Evolutionary conservation across 1,140 invertebrate species (phyloP), one percentile per base, ranked within the genome.

Genomic region (Hydropsyche tenuis): DNA sequence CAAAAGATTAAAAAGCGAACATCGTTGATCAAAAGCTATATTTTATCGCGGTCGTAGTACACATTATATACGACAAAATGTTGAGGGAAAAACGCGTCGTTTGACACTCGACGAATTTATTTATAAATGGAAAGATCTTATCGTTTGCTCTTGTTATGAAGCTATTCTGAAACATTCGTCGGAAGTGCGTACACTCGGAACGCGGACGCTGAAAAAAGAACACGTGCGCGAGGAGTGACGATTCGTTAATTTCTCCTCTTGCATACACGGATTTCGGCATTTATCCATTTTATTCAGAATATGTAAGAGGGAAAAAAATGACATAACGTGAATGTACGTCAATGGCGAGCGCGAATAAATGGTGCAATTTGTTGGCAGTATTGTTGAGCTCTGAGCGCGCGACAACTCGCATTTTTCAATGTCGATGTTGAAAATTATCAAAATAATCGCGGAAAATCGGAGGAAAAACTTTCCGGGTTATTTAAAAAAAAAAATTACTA

Each of bases 1-100:
- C 48, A 53, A 53, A 53, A 53, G 48, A 53, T 53, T 37, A 53
- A 53, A 53, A 18, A 18, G 16, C 48, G 20, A 37, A 37, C 30
- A 37, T 9, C 30, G 30, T 37, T 37, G 30, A 37, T 16, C 48
- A 18, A 53, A 53, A 16, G 48, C 20, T 1, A 53, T 53, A 53
- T 53, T 53, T 53, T 53, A 53, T 53, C 48, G 16, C 48, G n/a
- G 14, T 18, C 7, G 48, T 37, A 37, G 48, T 20, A 20, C 16
- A 53, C 14, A 48, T 48, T 48, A 48, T 48, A 48, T 18, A 53
- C 16, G 6, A 53, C 9, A 53, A 18, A 37, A 3, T 37, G 30
- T 3, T 4, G 30, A 37, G 30, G n/a, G 16, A 53, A 53, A 53
- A 53, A 53, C 16, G n/a, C 48, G 20, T 20, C 9, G 16, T 18